A percentile compares a stretch with the other conserved stretches of the same genome.
Conservation (phyloP, 2,797 vertebrate species). For the Semotilus atromaculatus region DNA sequence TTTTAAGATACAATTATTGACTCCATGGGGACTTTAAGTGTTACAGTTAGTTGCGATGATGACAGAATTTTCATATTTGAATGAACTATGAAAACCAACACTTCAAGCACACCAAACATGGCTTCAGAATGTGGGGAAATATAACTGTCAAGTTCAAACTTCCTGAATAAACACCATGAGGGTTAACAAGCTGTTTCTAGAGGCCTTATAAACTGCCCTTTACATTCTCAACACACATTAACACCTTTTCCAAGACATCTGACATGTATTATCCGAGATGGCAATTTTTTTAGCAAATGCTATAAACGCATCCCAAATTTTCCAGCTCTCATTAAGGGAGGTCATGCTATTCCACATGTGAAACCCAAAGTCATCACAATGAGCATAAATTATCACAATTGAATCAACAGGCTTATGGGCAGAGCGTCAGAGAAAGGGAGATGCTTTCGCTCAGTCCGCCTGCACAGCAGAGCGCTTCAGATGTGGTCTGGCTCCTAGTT, state of each 20-base stretch:
- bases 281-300: conserved; percentile 61
- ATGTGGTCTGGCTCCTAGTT: conserved; percentile 93
- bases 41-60: background rate
- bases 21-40: too few species aligned
- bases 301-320: conserved; percentile 55
- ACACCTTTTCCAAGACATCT: conserved; percentile 71
- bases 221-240: conserved; percentile 59
- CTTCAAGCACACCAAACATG: background rate
- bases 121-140: background rate
- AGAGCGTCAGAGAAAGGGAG: conserved; percentile 64
- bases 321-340: conserved; percentile 57
- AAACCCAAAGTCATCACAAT: conserved; percentile 53
- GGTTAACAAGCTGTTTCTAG: background rate
- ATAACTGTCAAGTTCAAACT: conserved; percentile 3
- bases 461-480: conserved; percentile 82
- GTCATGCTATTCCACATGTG: conserved; percentile 57
- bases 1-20: too few species aligned
- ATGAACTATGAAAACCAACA: conserved; percentile 2
- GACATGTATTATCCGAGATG: conserved; percentile 72
- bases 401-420: conserved; percentile 68
- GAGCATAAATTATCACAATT: conserved; percentile 54
- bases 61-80: background rate
- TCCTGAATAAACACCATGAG: background rate
- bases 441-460: conserved; percentile 78
- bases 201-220: background rate